Evolutionary conservation across 2,113 vertebrate species (phyloP).

Genomic region (Melanerpes formicivorus): DNA sequence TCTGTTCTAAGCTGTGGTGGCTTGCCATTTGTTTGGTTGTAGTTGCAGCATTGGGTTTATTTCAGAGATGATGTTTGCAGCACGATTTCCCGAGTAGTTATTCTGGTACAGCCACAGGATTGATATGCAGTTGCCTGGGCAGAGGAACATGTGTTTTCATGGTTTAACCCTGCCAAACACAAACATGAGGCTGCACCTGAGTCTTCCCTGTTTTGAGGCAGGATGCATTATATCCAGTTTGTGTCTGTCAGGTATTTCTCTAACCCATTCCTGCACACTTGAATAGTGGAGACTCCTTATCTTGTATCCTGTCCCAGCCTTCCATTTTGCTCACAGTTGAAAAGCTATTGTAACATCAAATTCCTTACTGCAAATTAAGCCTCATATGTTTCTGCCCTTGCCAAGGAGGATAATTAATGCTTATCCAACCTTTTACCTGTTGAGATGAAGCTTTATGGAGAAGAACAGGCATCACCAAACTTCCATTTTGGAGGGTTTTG

Average conservation of each 20-base stretch:
- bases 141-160: not conserved
- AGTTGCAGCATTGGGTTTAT: not conserved
- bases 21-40: fast-evolving
- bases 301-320: not conserved
- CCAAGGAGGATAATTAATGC: not conserved
- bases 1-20: not conserved
- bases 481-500: not conserved
- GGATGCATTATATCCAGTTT: not conserved
- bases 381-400: not conserved
- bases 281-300: not conserved
- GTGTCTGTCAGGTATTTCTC: not conserved
- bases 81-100: not conserved
- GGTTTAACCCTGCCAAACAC: not conserved
- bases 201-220: not conserved
- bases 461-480: not conserved
- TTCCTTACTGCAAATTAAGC: not conserved
- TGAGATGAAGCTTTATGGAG: not conserved
- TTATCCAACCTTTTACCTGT: not conserved
- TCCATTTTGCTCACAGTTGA: not conserved
- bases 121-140: not conserved
- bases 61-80: not conserved
- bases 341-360: not conserved
- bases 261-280: not conserved
- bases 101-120: not conserved
- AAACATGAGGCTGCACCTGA: not conserved